Conservation (phyloP, 2,113 vertebrate species). For the Spea bombifrons region DNA sequence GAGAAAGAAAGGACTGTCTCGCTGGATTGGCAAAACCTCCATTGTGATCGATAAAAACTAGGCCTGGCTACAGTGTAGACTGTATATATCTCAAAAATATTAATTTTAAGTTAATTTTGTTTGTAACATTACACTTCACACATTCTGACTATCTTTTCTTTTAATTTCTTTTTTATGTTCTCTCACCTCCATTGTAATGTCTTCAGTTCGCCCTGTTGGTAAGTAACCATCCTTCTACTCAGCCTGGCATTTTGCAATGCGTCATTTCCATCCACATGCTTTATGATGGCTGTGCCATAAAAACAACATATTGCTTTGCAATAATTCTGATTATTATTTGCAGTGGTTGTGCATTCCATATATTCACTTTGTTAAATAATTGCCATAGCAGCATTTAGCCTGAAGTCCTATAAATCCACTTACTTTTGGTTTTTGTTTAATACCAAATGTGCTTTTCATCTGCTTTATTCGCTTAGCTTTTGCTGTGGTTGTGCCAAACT, state of each 20-base stretch:
- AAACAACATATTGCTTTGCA: not conserved
- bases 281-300: not conserved
- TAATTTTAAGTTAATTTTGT: conserved; percentile 41
- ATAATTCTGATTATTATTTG: too few relatives aligned
- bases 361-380: not conserved
- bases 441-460: not conserved
- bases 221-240: conserved; percentile 95
- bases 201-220: conserved; percentile 96
- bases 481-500: not conserved
- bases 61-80: too few relatives aligned
- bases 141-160: conserved; percentile 90
- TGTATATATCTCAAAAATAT: not conserved
- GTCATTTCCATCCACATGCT: conserved; percentile 61
- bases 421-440: not conserved
- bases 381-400: not conserved
- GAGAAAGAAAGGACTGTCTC: too few relatives aligned
- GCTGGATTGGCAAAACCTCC: too few relatives aligned
- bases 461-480: not conserved
- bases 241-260: conserved; percentile 78
- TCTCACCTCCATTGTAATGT: conserved; percentile 96
- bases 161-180: conserved; percentile 76
- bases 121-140: conserved; percentile 80
- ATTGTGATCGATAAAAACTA: too few relatives aligned
- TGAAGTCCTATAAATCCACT: not conserved
- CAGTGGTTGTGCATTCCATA: not conserved